Evolutionary conservation across 2,888 invertebrate genomes (phyloP).

Genomic region (Seira ritae): DNA sequence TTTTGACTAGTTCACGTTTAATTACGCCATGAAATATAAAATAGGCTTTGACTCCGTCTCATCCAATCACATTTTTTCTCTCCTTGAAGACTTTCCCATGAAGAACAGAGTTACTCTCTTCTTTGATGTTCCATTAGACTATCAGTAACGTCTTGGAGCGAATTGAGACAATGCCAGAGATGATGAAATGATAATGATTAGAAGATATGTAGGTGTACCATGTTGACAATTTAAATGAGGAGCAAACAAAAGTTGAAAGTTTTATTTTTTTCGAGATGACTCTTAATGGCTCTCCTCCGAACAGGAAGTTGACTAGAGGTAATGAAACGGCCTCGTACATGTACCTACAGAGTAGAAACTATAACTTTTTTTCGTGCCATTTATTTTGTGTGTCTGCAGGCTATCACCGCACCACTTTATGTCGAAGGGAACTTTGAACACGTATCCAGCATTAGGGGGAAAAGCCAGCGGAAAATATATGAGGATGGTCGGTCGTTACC

Average conservation of each 20-base stretch:
- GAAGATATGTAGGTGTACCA: not conserved
- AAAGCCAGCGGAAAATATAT: not conserved
- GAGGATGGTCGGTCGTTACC: not conserved
- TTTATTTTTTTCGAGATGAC: not conserved
- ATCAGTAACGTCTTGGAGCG: too few species aligned
- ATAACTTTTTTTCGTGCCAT: not conserved
- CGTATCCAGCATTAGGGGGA: not conserved
- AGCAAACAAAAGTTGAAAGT: not conserved
- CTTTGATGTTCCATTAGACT: too few species aligned
- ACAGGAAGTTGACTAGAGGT: not conserved
- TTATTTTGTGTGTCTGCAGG: not conserved
- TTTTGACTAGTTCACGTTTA: too few species aligned
- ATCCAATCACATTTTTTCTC: too few species aligned
- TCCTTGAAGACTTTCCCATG: too few species aligned
- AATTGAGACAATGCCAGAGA: too few species aligned
- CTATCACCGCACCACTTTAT: not conserved
- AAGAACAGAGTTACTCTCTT: too few species aligned
- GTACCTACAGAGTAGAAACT: not conserved
- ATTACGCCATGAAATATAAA: too few species aligned
- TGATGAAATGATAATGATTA: not conserved
- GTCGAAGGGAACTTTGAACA: not conserved
- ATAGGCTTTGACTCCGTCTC: too few species aligned
- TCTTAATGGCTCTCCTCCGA: not conserved
- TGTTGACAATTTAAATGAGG: slow-evolving; percentile 11
- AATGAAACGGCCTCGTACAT: not conserved